These are phyloP conservation scores for Chanos chanos DNA, from an alignment of 2,797 vertebrate species.

Conservation along the genomic window DNA sequence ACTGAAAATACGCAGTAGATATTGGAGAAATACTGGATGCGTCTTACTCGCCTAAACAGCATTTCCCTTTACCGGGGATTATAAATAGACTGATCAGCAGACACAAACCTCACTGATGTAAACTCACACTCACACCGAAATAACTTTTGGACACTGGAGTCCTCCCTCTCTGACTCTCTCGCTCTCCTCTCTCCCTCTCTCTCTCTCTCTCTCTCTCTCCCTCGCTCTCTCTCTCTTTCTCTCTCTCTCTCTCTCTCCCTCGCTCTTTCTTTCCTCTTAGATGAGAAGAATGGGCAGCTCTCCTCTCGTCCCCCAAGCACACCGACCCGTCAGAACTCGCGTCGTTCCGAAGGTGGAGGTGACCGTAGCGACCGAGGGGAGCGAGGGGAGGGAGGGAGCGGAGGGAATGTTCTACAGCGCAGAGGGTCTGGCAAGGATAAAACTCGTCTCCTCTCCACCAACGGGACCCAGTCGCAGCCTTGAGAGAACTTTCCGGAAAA, in stretches of 20 bases:
- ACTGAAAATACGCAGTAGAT: not conserved
- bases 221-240: not conserved
- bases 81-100: too few relatives aligned
- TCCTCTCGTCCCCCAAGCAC: slow-evolving; percentile 72
- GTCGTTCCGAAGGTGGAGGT: slow-evolving; percentile 78
- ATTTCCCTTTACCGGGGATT: too few relatives aligned
- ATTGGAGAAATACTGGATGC: not conserved
- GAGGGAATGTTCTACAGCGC: slow-evolving; percentile 64
- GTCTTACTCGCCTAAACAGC: too few relatives aligned
- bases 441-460: slow-evolving; percentile 83
- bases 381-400: slow-evolving; percentile 45
- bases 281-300: slow-evolving; percentile 87
- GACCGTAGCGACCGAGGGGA: slow-evolving; percentile 48
- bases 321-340: slow-evolving; percentile 79
- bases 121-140: too few relatives aligned
- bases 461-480: slow-evolving; percentile 82
- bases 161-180: too few relatives aligned
- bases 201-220: too few relatives aligned
- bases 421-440: slow-evolving; percentile 84
- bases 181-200: too few relatives aligned
- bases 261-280: slow-evolving; percentile 50
- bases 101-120: too few relatives aligned
- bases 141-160: too few relatives aligned
- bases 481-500: slow-evolving; percentile 63
- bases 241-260: not conserved